A percentile compares a stretch with the other conserved stretches of the same genome.
Conservation (phyloP, 1,140 invertebrate genomes). For the Arctopsyche grandis region DNA sequence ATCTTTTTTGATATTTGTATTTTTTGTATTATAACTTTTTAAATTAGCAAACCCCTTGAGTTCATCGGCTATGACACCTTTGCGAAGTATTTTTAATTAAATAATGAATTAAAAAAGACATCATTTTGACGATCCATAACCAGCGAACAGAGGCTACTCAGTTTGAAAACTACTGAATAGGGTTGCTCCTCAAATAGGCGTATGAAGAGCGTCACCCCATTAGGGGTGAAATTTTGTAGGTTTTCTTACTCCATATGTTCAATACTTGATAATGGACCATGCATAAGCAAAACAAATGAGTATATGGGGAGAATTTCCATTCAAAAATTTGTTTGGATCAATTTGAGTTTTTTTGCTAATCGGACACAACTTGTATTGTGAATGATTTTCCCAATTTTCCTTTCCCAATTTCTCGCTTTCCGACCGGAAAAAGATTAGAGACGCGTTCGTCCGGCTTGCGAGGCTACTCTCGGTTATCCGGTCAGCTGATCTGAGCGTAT, state of each 20-base stretch:
- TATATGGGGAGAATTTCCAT: not conserved
- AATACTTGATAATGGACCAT: constrained; percentile 30
- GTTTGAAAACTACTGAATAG: constrained; percentile 9
- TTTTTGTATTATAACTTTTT: too few relatives aligned
- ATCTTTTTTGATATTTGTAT: too few relatives aligned
- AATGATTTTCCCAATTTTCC: too few relatives aligned
- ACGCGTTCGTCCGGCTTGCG: not conserved
- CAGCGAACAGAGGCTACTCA: not conserved
- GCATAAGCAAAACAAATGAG: not conserved
- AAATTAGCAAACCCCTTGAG: too few relatives aligned
- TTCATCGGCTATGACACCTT: too few relatives aligned
- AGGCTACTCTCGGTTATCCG: constrained; percentile 16
- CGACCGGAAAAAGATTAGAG: not conserved
- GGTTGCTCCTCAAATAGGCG: not conserved
- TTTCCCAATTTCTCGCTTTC: too few relatives aligned
- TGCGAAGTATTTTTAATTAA: too few relatives aligned
- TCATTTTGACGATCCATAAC: too few relatives aligned
- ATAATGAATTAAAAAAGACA: too few relatives aligned
- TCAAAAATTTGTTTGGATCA: not conserved
- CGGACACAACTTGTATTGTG: too few relatives aligned
- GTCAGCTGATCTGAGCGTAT: constrained; percentile 16
- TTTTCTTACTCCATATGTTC: constrained; percentile 37
- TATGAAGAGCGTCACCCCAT: constrained; percentile 11
- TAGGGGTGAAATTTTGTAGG: constrained; percentile 27
- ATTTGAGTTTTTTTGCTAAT: not conserved